phyloP scores from a whole-genome alignment of 2,888 invertebrate genomes.

The Dasysyrphus tricinctus region DNA sequence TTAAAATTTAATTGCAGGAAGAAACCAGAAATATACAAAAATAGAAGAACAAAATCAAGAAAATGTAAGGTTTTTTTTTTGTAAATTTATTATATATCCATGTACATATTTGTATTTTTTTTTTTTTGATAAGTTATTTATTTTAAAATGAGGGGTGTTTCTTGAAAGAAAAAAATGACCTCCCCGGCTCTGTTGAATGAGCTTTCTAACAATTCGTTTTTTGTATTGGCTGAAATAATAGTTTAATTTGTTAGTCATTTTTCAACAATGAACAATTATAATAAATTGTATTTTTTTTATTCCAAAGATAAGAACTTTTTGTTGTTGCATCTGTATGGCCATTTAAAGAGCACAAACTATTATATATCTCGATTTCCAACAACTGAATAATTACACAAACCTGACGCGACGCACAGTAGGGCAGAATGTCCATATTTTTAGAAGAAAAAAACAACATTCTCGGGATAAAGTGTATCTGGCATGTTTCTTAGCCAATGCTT shows the following conservation, averaged over 20 bases:
- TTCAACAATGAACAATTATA: conserved; percentile 23
- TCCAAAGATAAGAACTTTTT: conserved; percentile 48
- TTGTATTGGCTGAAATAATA: conserved; percentile 2
- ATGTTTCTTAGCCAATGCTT: neutral
- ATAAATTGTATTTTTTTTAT: conserved; percentile 8
- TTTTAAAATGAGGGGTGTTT: neutral
- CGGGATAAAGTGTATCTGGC: neutral
- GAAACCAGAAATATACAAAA: conserved; percentile 39
- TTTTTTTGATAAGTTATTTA: neutral
- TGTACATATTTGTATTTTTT: neutral
- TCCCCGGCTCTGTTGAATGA: neutral
- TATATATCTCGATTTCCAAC: conserved; percentile 42
- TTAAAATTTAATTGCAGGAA: conserved; percentile 24
- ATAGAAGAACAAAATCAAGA: conserved; percentile 42
- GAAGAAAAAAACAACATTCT: neutral
- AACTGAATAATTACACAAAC: conserved; percentile 32
- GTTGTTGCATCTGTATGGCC: conserved; percentile 44
- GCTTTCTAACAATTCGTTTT: neutral
- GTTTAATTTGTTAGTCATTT: conserved; percentile 16
- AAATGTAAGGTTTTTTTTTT: conserved; percentile 55
- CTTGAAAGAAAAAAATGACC: neutral
- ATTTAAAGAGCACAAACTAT: conserved; percentile 47
- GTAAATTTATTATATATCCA: neutral
- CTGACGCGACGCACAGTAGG: neutral
- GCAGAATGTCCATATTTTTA: neutral